Evolutionary conservation across 2,797 vertebrate species (phyloP).

Genomic region (Gymnopithys bicolor): DNA sequence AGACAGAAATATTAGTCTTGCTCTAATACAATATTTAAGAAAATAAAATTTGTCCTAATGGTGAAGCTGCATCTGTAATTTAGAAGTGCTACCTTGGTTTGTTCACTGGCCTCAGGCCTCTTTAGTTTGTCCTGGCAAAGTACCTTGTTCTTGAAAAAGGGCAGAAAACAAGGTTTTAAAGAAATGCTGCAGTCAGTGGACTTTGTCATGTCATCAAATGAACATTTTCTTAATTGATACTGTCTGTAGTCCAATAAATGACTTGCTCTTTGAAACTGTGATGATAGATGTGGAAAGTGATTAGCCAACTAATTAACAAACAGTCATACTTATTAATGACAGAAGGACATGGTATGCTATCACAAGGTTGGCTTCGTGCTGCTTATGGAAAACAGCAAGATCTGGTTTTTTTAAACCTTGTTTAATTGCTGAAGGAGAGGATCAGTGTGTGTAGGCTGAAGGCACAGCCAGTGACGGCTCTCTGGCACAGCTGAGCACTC

Average conservation of each 20-base stretch:
- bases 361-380: conserved; percentile 13
- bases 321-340: not conserved
- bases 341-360: not conserved
- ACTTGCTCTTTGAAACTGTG: not conserved
- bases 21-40: not conserved
- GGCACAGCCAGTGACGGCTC: not conserved
- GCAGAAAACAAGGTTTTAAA: not conserved
- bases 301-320: conserved; percentile 49
- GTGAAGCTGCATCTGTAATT: not conserved
- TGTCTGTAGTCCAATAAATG: not conserved
- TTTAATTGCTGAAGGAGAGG: not conserved
- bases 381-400: not conserved
- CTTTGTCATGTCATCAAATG: not conserved
- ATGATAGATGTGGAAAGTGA: conserved; percentile 10
- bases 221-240: not conserved
- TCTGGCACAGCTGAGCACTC: not conserved
- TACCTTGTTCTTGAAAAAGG: not conserved
- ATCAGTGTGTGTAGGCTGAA: not conserved
- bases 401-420: not conserved
- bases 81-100: not conserved
- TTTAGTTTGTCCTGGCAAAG: not conserved
- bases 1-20: not conserved
- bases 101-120: not conserved
- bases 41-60: not conserved
- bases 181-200: not conserved